A percentile compares a stretch with the other conserved stretches of the same genome.
phyloP scores from a whole-genome alignment of 2,797 vertebrate genomes.

The Eleutherodactylus coqui region DNA sequence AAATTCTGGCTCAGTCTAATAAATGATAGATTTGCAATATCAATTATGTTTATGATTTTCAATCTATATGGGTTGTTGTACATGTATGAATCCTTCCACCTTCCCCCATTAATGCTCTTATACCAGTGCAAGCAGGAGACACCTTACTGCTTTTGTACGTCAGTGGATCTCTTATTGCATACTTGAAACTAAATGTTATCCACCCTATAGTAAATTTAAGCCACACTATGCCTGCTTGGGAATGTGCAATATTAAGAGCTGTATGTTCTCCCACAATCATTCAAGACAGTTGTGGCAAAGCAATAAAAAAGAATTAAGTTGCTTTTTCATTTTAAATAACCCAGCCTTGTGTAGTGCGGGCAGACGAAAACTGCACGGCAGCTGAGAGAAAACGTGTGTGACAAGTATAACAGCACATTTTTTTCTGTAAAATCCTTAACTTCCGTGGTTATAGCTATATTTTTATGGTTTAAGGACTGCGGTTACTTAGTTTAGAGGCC shows the following conservation, averaged over 20 bases:
- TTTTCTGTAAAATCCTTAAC: constrained; percentile 63
- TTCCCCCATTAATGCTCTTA: not conserved
- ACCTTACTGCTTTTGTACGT: constrained; percentile 27
- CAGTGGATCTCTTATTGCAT: constrained; percentile 46
- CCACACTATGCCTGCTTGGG: constrained; percentile 36
- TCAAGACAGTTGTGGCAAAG: constrained; percentile 53
- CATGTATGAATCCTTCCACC: not conserved
- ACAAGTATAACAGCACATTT: constrained; percentile 60
- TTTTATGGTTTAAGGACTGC: constrained; percentile 62
- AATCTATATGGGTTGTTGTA: not conserved
- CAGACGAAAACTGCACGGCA: constrained; percentile 47
- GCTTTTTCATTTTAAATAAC: constrained; percentile 43
- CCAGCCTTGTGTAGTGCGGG: constrained; percentile 15
- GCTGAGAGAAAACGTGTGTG: constrained; percentile 60
- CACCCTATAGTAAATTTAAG: constrained; percentile 43
- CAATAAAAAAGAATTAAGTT: constrained; percentile 47
- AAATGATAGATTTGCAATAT: not conserved
- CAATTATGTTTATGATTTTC: not conserved
- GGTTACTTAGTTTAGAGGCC: constrained; percentile 63
- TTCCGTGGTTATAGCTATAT: constrained; percentile 67
- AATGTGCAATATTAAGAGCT: constrained; percentile 52
- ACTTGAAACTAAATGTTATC: constrained; percentile 27
- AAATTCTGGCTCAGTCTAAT: not conserved
- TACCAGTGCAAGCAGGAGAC: constrained; percentile 8
- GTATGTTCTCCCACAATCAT: constrained; percentile 43